Percentiles rank a stretch among this genome's conserved stretches.
phyloP scores from a whole-genome alignment of 2,113 vertebrate species.

The Pollimyrus isidori region DNA sequence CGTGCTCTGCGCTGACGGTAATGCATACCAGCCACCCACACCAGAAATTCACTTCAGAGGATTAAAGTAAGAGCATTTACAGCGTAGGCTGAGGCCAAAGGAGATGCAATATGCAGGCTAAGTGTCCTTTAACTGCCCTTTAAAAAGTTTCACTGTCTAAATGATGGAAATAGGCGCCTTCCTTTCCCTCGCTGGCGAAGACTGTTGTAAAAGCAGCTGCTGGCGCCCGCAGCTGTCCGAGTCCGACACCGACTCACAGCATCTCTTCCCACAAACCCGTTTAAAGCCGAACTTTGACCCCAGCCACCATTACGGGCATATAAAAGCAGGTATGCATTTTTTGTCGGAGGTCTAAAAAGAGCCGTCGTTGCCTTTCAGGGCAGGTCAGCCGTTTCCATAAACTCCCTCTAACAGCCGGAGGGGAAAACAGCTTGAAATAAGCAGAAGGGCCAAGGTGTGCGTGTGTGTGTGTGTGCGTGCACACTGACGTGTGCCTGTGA shows the following conservation, averaged over 20 bases:
- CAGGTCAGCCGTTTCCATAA: slow-evolving; percentile 14
- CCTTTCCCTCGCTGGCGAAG: slow-evolving; percentile 17
- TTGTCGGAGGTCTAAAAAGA: slow-evolving; percentile 33
- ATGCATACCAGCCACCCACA: not conserved
- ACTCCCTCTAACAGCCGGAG: not conserved
- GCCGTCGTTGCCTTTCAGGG: slow-evolving; percentile 47
- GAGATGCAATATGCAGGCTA: slow-evolving; percentile 47
- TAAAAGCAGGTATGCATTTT: slow-evolving; percentile 43
- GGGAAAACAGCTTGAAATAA: not conserved
- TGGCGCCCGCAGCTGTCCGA: not conserved
- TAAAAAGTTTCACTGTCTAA: slow-evolving; percentile 46
- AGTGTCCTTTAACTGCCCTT: slow-evolving; percentile 56
- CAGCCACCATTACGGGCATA: slow-evolving; percentile 47
- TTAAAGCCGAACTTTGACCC: slow-evolving; percentile 59
- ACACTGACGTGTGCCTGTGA: not conserved
- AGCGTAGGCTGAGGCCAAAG: slow-evolving; percentile 24
- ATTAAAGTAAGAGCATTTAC: slow-evolving; percentile 18
- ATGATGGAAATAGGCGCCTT: slow-evolving; percentile 40
- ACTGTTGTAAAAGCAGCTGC: not conserved
- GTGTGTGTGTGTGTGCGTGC: not conserved
- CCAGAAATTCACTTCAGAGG: not conserved
- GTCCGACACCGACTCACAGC: slow-evolving; percentile 5
- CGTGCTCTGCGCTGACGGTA: not conserved
- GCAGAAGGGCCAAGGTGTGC: not conserved
- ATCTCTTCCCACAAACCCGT: slow-evolving; percentile 28